Evolutionary conservation across 2,888 invertebrate genomes (phyloP), one percentile per base, ranked within the genome.

Genomic region (Xylota sylvarum): DNA sequence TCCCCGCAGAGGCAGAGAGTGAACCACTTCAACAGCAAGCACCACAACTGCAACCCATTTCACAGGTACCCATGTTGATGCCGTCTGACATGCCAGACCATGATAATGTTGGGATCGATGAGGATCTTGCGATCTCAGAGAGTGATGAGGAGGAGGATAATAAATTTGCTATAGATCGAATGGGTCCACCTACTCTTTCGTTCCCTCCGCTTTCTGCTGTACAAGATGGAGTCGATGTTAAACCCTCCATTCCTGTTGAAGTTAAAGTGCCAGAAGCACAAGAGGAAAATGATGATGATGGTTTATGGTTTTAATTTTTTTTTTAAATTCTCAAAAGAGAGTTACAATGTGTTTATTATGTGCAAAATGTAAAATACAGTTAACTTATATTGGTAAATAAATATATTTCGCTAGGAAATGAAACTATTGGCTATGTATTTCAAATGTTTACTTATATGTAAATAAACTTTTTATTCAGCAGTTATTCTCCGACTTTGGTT

Each of bases 121-220:
- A 95, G 81, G 96, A 96, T 92, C 93, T 96, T 74, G 96, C 95
- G 30, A 95, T 96, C 40, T 96, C 96, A 35, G 96, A 97, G 88
- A 96, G 96, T 80, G 96, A 96, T 65, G 96, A 96, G 83, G 92
- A 92, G 40, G 91, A 91, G 14, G 90, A 91, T 10, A 89, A 60
- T 30, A 88, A 88, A 77, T 88, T 89, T 88, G 65, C 81, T 17
- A 55, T 89, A 52, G 80, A 90, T 67, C 80, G 87, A 5, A 48
- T 77, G 48, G 50, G 6, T 32, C 30, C 50, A 4, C 50, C 67
- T 7, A 17, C 48, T 50, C 17, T 30, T 14, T 5, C 35, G 1
- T n/a, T 37, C 17, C 70, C 48, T 35, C 17, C 19, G 17, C 64
- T 58, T 48, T 58, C 73, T 12, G 7, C 64, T 9, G 5, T 60